A percentile compares a stretch with the other conserved stretches of the same genome.
Evolutionary conservation across 2,888 invertebrate genomes (phyloP).

Genomic region (Hirudinaria manillensis): DNA sequence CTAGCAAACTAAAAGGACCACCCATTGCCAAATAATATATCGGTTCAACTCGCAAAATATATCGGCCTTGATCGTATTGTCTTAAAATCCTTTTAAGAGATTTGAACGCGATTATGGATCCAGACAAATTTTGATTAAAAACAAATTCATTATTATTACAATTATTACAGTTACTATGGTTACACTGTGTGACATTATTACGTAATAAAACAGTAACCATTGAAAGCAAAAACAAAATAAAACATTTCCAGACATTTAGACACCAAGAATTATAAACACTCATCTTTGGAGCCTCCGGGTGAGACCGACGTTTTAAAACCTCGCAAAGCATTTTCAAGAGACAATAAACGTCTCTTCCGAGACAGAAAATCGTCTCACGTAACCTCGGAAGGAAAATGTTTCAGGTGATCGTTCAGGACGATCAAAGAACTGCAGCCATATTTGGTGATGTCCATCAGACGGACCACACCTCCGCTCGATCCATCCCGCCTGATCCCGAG

Average conservation of each 20-base stretch:
- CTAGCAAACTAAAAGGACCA: too few species aligned
- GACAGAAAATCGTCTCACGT: neutral
- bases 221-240: neutral
- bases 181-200: neutral
- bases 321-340: neutral
- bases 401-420: slow-evolving; percentile 3
- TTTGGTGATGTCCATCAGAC: slow-evolving; percentile 16
- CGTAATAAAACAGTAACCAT: neutral
- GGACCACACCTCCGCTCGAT: slow-evolving; percentile 24
- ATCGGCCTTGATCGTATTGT: too few species aligned
- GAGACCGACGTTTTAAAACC: neutral
- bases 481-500: slow-evolving; percentile 24
- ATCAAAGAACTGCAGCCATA: neutral
- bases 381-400: slow-evolving; percentile 6
- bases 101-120: too few species aligned
- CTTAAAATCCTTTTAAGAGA: too few species aligned
- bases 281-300: neutral
- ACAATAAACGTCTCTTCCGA: neutral
- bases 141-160: too few species aligned
- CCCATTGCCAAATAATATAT: too few species aligned
- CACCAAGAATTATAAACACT: slow-evolving; percentile 1
- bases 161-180: too few species aligned
- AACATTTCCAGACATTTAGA: neutral
- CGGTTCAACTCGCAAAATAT: too few species aligned
- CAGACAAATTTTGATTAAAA: too few species aligned